A percentile compares a stretch with the other conserved stretches of the same genome.
Conservation (phyloP, 2,888 invertebrate species). For the Phania funesta region DNA sequence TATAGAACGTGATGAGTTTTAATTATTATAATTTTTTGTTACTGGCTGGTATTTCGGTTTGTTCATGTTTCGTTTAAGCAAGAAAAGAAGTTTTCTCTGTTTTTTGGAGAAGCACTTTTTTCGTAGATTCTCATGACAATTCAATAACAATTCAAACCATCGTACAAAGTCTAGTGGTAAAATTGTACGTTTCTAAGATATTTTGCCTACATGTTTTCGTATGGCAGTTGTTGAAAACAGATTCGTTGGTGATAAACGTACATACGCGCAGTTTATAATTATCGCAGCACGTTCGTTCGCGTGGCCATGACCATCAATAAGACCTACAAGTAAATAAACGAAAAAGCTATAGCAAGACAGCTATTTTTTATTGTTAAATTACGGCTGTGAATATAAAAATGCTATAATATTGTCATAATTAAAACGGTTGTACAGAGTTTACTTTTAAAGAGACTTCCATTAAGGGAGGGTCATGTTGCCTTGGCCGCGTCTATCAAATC, state of each 20-base stretch:
- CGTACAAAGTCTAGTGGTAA: too few relatives aligned
- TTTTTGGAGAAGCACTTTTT: too few relatives aligned
- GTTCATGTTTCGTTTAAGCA: too few relatives aligned
- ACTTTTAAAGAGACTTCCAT: too few relatives aligned
- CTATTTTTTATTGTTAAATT: conserved; percentile 20
- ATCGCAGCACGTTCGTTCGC: conserved; percentile 68
- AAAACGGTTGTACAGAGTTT: background rate
- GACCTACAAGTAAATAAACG: conserved; percentile 60
- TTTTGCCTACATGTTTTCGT: conserved; percentile 1
- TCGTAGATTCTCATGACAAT: too few relatives aligned
- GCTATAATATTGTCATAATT: background rate
- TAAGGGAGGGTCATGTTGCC: too few relatives aligned
- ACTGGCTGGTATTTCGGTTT: background rate
- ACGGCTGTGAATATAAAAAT: background rate
- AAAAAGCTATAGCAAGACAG: conserved; percentile 20
- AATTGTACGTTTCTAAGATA: background rate
- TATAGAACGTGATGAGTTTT: conserved; percentile 56
- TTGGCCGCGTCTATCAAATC: too few relatives aligned
- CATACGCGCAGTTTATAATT: conserved; percentile 25
- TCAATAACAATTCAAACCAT: too few relatives aligned
- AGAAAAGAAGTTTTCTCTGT: too few relatives aligned
- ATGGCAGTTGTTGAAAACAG: conserved; percentile 63
- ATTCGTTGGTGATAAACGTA: conserved; percentile 14
- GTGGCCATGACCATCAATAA: conserved; percentile 70
- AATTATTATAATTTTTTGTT: conserved; percentile 17